Evolutionary conservation across 2,113 vertebrate species (phyloP), one percentile per base, ranked within the genome.

Genomic region (Ceyx margarethae): DNA sequence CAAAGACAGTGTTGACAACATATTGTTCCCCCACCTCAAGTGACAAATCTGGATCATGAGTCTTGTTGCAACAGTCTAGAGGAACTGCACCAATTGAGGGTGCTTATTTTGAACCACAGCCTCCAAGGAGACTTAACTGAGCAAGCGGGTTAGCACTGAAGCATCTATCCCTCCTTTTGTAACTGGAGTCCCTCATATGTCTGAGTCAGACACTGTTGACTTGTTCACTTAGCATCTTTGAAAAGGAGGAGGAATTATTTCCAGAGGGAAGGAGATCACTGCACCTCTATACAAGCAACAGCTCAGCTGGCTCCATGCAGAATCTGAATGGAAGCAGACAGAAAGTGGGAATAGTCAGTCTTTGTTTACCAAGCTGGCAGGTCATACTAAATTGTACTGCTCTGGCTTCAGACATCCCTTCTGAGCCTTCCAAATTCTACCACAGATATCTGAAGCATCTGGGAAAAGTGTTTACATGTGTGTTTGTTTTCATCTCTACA

Each of bases 51-150:
- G 42, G 28, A 58, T 57, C 33, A 61, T 53, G 56, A 46, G 28
- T 25, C 48, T 3, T 13, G 35, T 31, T 72, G 9, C 64, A 54
- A 56, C 64, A 61, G 45, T 31, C 31, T 5, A 5, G 46, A 73
- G 46, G 13, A 22, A 31, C 23, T 10, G n/a, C 66, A 56, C 3
- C 0, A 0, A 8, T 13, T 13, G 29, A 20, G 12, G 4, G 26
- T 54, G 53, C 48, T 69, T n/a, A 9, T 26, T 65, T 37, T 56
- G 58, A 76, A 56, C 26, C 3, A 20, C 14, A 79, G 53, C 22
- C 33, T 75, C 69, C 25, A 22, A 56, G 48, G 53, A 84, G 46
- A 17, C 15, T 77, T 74, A 62, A 45, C 15, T 40, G 37, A 76
- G n/a, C 11, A 46, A 42, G 25, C 2, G 20, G 26, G 13, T 67